Evolutionary conservation across 2,113 vertebrate species (phyloP).

Genomic region (Apeltes quadracus): DNA sequence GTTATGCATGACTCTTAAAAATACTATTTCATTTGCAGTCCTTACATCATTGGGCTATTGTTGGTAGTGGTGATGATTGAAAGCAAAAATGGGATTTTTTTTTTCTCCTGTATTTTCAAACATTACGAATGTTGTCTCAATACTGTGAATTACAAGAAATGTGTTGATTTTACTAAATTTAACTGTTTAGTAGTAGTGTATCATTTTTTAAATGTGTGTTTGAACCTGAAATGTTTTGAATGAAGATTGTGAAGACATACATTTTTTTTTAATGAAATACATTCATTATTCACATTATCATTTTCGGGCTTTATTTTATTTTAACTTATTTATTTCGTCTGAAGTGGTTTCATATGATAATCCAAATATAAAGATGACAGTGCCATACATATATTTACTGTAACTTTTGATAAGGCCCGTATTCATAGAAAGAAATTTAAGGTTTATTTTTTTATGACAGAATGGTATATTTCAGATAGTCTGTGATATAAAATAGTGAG

Average conservation of each 20-base stretch:
- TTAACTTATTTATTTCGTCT: background rate
- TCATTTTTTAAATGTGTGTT: background rate
- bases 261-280: constrained; percentile 7
- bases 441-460: constrained; percentile 70
- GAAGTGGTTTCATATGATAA: constrained; percentile 15
- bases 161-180: constrained; percentile 13
- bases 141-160: constrained; percentile 32
- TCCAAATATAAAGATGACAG: constrained; percentile 28
- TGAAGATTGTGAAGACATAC: constrained; percentile 5
- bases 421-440: constrained; percentile 32
- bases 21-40: constrained; percentile 15
- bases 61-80: constrained; percentile 27
- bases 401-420: constrained; percentile 45
- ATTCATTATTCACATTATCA: constrained; percentile 10
- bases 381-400: constrained; percentile 48
- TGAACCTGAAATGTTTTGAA: constrained; percentile 15
- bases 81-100: constrained; percentile 28
- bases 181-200: constrained; percentile 13
- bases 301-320: constrained; percentile 4
- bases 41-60: constrained; percentile 7
- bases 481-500: constrained; percentile 21
- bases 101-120: constrained; percentile 20
- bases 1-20: constrained; percentile 53
- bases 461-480: constrained; percentile 54
- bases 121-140: background rate